Percentiles rank a stretch among this genome's conserved stretches.
Evolutionary conservation across 2,888 invertebrate genomes (phyloP).

Genomic region (Phengaris arion): DNA sequence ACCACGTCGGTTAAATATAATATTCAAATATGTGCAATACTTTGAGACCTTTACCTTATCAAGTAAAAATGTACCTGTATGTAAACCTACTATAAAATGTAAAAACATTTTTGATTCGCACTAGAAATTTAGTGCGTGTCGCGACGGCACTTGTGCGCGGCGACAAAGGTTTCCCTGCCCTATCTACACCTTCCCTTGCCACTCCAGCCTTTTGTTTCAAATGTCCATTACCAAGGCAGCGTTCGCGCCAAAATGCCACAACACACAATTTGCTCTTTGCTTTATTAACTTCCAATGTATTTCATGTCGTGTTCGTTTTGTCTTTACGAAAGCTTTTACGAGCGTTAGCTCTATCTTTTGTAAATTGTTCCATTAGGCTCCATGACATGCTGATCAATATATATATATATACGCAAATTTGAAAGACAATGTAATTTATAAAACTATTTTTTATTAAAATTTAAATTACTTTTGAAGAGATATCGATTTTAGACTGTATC

Average conservation of each 20-base stretch:
- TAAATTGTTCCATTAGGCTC: slow-evolving; percentile 10
- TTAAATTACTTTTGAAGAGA: too few species aligned
- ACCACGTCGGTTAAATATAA: too few species aligned
- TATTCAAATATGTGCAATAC: too few species aligned
- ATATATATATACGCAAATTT: not conserved
- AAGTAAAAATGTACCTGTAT: not conserved
- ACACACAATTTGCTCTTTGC: slow-evolving; percentile 47
- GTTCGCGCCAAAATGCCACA: slow-evolving; percentile 51
- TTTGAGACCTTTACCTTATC: not conserved
- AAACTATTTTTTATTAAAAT: not conserved
- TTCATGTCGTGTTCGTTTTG: slow-evolving; percentile 20
- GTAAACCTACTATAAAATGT: not conserved
- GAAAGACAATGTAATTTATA: not conserved
- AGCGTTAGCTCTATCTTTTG: slow-evolving; percentile 1
- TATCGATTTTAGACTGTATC: too few species aligned
- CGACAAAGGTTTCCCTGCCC: slow-evolving; percentile 61
- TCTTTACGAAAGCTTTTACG: slow-evolving; percentile 24
- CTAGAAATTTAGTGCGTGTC: slow-evolving; percentile 28
- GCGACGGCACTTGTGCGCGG: slow-evolving; percentile 37
- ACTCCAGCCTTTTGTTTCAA: slow-evolving; percentile 53
- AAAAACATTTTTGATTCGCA: slow-evolving; percentile 10
- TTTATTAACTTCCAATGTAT: slow-evolving; percentile 44
- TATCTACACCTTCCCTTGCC: slow-evolving; percentile 55
- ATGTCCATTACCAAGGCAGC: slow-evolving; percentile 54
- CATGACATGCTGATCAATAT: not conserved